phyloP scores from a whole-genome alignment of 2,113 vertebrate genomes.

The Oryzias curvinotus region DNA sequence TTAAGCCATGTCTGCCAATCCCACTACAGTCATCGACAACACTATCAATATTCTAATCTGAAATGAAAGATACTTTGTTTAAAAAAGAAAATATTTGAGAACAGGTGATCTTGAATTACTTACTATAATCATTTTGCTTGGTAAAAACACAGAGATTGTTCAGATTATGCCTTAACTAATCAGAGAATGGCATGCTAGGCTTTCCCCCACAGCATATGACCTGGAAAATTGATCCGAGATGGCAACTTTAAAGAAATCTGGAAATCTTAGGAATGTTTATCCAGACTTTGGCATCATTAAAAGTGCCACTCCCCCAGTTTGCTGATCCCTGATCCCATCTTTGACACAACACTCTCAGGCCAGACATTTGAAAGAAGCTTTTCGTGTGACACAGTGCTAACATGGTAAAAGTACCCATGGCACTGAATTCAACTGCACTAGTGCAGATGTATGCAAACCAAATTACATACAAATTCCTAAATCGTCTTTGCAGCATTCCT shows the following conservation, averaged over 20 bases:
- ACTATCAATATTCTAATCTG: too few relatives aligned
- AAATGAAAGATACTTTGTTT: too few relatives aligned
- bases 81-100: too few relatives aligned
- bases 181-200: slow-evolving; percentile 15
- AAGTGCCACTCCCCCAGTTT: slow-evolving; percentile 37
- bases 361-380: slow-evolving; percentile 23
- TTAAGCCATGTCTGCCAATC: too few relatives aligned
- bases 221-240: slow-evolving; percentile 37
- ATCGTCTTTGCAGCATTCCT: slow-evolving; percentile 25
- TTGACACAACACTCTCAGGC: slow-evolving; percentile 30
- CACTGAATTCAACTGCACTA: slow-evolving; percentile 1
- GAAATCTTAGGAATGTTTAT: slow-evolving; percentile 59
- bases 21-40: too few relatives aligned
- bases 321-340: slow-evolving; percentile 47
- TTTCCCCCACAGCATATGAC: slow-evolving; percentile 16
- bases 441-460: neutral
- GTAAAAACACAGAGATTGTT: slow-evolving; percentile 20
- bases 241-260: slow-evolving; percentile 50
- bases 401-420: slow-evolving; percentile 12
- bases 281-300: slow-evolving; percentile 50
- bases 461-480: slow-evolving; percentile 33
- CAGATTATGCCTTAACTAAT: slow-evolving; percentile 23
- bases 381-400: slow-evolving; percentile 17
- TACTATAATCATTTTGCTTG: slow-evolving; percentile 20
- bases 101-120: slow-evolving; percentile 13